Conservation (phyloP, 1,140 invertebrate species). For the Stenopsyche tienmushanensis region DNA sequence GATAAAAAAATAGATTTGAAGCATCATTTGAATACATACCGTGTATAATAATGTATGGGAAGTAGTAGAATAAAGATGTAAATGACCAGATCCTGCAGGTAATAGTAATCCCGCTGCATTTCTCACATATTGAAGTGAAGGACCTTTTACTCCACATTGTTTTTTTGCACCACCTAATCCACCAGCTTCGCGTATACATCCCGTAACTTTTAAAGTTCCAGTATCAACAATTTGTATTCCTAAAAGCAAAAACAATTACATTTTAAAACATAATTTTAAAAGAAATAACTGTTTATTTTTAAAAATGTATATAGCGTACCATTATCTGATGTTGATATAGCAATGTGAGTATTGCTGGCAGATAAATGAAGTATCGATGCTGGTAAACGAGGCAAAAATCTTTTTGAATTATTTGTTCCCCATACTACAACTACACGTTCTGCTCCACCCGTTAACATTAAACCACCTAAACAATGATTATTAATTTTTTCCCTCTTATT, state of each 20-base stretch:
- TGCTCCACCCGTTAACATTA: conserved; percentile 51
- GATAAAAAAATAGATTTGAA: conserved; percentile 23
- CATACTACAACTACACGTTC: conserved; percentile 54
- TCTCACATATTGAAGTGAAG: conserved; percentile 45
- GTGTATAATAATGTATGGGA: conserved; percentile 53
- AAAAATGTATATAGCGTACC: conserved; percentile 45
- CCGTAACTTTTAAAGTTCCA: conserved; percentile 19
- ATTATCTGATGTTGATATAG: conserved; percentile 51
- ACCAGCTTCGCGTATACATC: conserved; percentile 37
- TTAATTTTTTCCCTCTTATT: not conserved
- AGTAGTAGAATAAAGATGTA: conserved; percentile 50
- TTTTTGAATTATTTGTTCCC: conserved; percentile 47
- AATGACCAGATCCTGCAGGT: conserved; percentile 48
- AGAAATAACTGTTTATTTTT: conserved; percentile 1
- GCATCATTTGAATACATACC: too few species aligned
- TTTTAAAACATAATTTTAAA: not conserved
- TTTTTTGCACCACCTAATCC: conserved; percentile 27
- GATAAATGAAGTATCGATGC: conserved; percentile 49
- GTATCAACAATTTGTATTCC: conserved; percentile 38
- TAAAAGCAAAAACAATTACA: conserved; percentile 16
- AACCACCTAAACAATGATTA: conserved; percentile 46
- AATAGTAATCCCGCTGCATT: conserved; percentile 45
- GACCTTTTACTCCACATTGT: conserved; percentile 33
- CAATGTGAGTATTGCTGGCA: conserved; percentile 47
- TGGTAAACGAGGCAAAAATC: conserved; percentile 51